Evolutionary conservation across 2,888 invertebrate species (phyloP).

Genomic region (Spisula solida): DNA sequence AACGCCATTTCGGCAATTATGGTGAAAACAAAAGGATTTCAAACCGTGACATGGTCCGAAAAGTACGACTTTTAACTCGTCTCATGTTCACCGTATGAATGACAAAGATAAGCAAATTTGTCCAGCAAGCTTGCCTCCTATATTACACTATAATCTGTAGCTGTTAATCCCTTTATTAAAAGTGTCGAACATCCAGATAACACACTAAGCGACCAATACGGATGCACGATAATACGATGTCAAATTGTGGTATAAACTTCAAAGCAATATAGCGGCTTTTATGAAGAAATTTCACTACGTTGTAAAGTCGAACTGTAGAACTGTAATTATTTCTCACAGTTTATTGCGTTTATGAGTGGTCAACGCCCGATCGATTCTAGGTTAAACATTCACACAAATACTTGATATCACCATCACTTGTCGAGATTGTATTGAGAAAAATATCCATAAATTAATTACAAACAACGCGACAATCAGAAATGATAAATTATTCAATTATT

Average conservation of each 20-base stretch:
- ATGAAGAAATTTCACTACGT: not conserved
- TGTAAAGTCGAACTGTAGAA: not conserved
- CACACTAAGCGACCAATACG: not conserved
- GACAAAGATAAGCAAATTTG: conserved; percentile 50
- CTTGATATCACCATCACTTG: not conserved
- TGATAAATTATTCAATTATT: not conserved
- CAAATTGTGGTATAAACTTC: conserved; percentile 38
- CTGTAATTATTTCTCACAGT: conserved; percentile 7
- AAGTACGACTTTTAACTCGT: conserved; percentile 29
- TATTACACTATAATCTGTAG: conserved; percentile 27
- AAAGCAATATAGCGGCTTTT: conserved; percentile 24
- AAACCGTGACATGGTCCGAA: conserved; percentile 22
- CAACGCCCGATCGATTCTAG: not conserved
- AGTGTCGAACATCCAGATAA: not conserved
- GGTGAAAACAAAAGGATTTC: conserved; percentile 37
- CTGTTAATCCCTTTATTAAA: conserved; percentile 17
- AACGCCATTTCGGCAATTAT: conserved; percentile 29
- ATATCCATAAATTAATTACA: not conserved
- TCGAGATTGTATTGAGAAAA: not conserved
- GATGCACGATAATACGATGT: not conserved
- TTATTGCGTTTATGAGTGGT: not conserved
- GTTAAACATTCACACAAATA: not conserved
- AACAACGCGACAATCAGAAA: not conserved
- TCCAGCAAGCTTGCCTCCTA: conserved; percentile 34
- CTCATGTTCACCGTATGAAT: conserved; percentile 19